These are phyloP conservation scores for Knipowitschia caucasica DNA, from an alignment of 2,797 vertebrate species.

Conservation along the genomic window DNA sequence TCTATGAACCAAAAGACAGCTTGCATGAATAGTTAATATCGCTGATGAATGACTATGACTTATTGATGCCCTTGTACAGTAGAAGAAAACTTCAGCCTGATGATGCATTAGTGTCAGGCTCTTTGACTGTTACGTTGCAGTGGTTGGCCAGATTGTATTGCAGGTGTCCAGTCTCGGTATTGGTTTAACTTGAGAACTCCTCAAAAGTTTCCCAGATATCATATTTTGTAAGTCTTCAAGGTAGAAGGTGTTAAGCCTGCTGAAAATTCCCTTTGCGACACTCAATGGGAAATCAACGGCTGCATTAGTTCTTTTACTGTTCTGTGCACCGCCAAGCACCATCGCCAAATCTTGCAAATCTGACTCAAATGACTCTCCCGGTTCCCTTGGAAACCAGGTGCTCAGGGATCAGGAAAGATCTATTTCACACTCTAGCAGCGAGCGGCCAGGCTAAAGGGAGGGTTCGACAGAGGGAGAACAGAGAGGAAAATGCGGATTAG, in stretches of 20 bases:
- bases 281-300: slow-evolving; percentile 20
- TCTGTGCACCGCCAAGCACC: slow-evolving; percentile 25
- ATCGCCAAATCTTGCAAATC: slow-evolving; percentile 52
- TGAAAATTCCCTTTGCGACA: slow-evolving; percentile 17
- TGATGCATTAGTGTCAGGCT: slow-evolving; percentile 39
- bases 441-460: slow-evolving; percentile 56
- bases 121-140: slow-evolving; percentile 45
- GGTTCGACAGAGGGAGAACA: slow-evolving; percentile 61
- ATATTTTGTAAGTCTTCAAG: slow-evolving; percentile 2
- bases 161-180: slow-evolving; percentile 43
- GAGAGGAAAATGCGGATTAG: slow-evolving; percentile 55
- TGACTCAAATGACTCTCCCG: slow-evolving; percentile 55
- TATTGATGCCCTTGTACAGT: slow-evolving; percentile 65
- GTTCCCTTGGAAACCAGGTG: slow-evolving; percentile 80
- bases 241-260: slow-evolving; percentile 20
- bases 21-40: slow-evolving; percentile 76
- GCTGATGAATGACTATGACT: slow-evolving; percentile 71
- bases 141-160: slow-evolving; percentile 41
- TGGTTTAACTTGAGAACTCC: slow-evolving; percentile 4
- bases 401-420: slow-evolving; percentile 72
- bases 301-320: slow-evolving; percentile 36
- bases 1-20: slow-evolving; percentile 63
- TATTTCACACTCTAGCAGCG: slow-evolving; percentile 72
- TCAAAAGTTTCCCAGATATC: slow-evolving; percentile 16
- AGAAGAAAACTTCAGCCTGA: slow-evolving; percentile 61